These are phyloP conservation scores for Metopia argyrocephala DNA, from an alignment of 2,888 invertebrate species.

Conservation along the genomic window DNA sequence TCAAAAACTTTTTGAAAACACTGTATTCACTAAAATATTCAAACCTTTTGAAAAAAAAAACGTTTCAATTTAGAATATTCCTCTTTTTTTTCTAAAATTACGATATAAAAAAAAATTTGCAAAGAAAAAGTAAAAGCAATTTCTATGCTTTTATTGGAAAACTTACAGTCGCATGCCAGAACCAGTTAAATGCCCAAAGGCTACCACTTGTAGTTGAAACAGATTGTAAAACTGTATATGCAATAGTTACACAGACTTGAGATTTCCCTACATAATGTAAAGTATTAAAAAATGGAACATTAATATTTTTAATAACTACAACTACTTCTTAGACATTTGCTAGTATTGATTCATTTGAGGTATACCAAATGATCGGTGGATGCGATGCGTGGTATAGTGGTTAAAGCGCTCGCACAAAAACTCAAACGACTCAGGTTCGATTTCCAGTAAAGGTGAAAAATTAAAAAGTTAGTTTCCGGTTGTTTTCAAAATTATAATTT, in stretches of 20 bases:
- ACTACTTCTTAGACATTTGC: background rate
- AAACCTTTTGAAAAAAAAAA: conserved; percentile 11
- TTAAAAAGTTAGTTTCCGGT: too few relatives aligned
- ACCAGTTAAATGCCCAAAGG: conserved; percentile 68
- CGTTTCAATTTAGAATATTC: conserved; percentile 30
- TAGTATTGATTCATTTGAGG: too few relatives aligned
- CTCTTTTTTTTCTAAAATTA: conserved; percentile 28
- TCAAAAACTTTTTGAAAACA: background rate
- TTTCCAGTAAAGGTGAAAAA: too few relatives aligned
- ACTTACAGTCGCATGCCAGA: conserved; percentile 37
- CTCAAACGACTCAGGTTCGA: too few relatives aligned
- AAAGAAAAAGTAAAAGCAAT: background rate
- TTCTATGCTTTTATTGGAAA: background rate
- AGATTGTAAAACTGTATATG: background rate
- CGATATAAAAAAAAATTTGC: background rate
- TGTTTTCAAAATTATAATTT: too few relatives aligned
- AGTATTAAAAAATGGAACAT: background rate
- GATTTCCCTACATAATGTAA: background rate
- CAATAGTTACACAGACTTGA: background rate
- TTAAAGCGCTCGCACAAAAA: too few relatives aligned
- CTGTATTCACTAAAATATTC: background rate
- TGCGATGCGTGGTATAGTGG: too few relatives aligned
- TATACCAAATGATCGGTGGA: too few relatives aligned
- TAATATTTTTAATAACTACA: too few relatives aligned
- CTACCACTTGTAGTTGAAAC: background rate